Evolutionary conservation across 2,113 vertebrate genomes (phyloP).

Genomic region (Quiscalus mexicanus): DNA sequence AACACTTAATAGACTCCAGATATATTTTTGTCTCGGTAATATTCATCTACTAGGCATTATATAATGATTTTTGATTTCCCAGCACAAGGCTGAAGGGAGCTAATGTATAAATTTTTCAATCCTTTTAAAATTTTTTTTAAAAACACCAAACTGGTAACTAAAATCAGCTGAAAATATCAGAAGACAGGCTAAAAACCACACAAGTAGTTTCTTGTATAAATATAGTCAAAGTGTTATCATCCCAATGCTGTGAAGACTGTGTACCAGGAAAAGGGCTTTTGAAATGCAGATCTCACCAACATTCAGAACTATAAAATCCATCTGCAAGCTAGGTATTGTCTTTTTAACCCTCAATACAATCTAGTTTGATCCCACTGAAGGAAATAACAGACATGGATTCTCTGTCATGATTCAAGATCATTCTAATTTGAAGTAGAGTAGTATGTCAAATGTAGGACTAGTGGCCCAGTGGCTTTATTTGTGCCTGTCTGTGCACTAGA

Average conservation of each 20-base stretch:
- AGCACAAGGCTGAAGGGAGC: not conserved
- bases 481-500: not conserved
- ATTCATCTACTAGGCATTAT: not conserved
- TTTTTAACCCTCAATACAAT: not conserved
- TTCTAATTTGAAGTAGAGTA: not conserved
- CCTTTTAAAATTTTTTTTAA: not conserved
- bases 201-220: not conserved
- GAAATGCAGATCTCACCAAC: slow-evolving; percentile 7
- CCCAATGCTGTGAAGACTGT: not conserved
- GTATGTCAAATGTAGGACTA: not conserved
- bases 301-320: slow-evolving; percentile 32
- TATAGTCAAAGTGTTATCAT: not conserved
- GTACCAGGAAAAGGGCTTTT: slow-evolving; percentile 36
- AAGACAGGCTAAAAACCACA: not conserved
- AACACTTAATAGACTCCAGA: not conserved
- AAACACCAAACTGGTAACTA: not conserved
- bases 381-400: not conserved
- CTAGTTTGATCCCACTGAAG: slow-evolving; percentile 18
- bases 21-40: not conserved
- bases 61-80: not conserved
- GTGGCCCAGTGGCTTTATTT: not conserved
- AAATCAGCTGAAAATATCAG: not conserved
- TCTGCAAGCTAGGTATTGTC: not conserved
- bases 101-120: not conserved
- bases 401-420: not conserved